Percentiles rank a stretch among this genome's conserved stretches.
Evolutionary conservation across 2,113 vertebrate genomes (phyloP).

Genomic region (Pontoporia blainvillei): DNA sequence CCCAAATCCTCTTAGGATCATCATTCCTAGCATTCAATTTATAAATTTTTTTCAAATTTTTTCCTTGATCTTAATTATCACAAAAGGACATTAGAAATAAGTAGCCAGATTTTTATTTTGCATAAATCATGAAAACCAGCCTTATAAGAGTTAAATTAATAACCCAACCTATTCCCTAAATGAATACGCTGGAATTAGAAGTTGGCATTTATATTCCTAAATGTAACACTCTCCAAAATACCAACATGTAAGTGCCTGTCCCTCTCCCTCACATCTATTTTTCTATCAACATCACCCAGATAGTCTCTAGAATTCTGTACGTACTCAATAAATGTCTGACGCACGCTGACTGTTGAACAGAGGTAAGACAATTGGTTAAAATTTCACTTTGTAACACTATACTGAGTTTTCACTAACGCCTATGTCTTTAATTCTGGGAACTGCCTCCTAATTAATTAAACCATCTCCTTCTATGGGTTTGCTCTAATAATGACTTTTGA

Average conservation of each 20-base stretch:
- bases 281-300: neutral
- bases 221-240: neutral
- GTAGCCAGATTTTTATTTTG: neutral
- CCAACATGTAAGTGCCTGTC: neutral
- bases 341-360: neutral
- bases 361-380: neutral
- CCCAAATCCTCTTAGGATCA: neutral
- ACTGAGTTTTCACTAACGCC: neutral
- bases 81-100: neutral
- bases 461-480: neutral
- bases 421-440: neutral
- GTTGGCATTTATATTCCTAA: neutral
- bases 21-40: neutral
- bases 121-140: neutral
- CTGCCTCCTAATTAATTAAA: slow-evolving; percentile 5
- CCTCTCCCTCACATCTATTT: neutral
- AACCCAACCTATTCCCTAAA: neutral
- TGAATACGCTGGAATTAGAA: neutral
- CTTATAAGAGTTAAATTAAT: neutral
- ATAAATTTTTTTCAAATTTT: neutral
- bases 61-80: neutral
- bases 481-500: slow-evolving; percentile 51
- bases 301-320: neutral
- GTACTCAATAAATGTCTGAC: neutral
- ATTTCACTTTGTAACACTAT: neutral